These are phyloP conservation scores for Thalassophryne amazonica DNA, from an alignment of 2,797 vertebrate genomes.

Conservation along the genomic window DNA sequence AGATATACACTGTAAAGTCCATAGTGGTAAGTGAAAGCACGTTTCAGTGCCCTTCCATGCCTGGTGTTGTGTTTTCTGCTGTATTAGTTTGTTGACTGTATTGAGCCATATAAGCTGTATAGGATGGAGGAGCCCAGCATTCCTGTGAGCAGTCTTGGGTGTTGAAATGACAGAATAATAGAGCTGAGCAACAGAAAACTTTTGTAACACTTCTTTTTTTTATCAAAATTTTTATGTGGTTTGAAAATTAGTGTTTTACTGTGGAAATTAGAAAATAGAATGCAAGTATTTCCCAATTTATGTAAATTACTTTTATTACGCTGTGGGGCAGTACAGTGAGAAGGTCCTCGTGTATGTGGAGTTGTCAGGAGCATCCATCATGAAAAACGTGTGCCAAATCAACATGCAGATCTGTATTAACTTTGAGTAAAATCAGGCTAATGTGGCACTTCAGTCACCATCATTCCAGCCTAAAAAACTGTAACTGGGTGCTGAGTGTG, in stretches of 20 bases:
- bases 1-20: slow-evolving; percentile 64
- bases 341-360: too few relatives aligned
- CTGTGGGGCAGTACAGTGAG: too few relatives aligned
- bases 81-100: slow-evolving; percentile 26
- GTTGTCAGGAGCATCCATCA: too few relatives aligned
- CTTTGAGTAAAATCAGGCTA: too few relatives aligned
- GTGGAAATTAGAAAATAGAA: background rate
- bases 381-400: too few relatives aligned
- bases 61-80: slow-evolving; percentile 36
- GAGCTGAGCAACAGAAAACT: background rate
- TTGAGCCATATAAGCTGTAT: slow-evolving; percentile 29
- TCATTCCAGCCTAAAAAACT: too few relatives aligned
- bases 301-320: background rate
- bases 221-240: background rate
- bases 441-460: too few relatives aligned
- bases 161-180: slow-evolving; percentile 22
- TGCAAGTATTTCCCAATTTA: background rate
- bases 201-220: background rate
- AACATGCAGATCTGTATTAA: too few relatives aligned
- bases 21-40: slow-evolving; percentile 72
- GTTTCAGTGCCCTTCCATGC: slow-evolving; percentile 55
- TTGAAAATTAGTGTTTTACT: background rate
- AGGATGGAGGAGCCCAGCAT: slow-evolving; percentile 20
- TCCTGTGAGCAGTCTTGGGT: slow-evolving; percentile 8
- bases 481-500: too few relatives aligned